Evolutionary conservation across 2,888 invertebrate species (phyloP).

Genomic region (Cephus pygmeus): DNA sequence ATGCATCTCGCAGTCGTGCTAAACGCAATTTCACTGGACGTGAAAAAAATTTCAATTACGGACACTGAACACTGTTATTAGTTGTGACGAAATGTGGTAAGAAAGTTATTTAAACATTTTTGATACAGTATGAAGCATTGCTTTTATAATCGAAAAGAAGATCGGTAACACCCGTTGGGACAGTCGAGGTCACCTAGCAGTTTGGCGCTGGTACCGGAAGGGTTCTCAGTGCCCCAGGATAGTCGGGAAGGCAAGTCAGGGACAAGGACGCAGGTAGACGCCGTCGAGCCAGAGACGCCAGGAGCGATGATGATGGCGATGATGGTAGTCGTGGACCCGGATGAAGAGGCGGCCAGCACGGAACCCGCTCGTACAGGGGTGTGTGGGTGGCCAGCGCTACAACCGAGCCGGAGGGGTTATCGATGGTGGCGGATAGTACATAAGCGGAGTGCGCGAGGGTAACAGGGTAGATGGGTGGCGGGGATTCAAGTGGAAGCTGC

Average conservation of each 20-base stretch:
- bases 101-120: neutral
- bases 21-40: too few species aligned
- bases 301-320: neutral
- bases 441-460: conserved; percentile 20
- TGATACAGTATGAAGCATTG: neutral
- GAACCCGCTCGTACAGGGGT: conserved; percentile 14
- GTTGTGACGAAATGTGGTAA: neutral
- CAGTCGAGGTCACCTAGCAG: neutral
- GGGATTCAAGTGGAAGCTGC: conserved; percentile 61
- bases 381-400: conserved; percentile 28
- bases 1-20: too few species aligned
- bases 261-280: neutral
- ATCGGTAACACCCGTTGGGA: neutral
- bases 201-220: neutral
- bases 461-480: conserved; percentile 44
- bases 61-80: neutral
- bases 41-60: too few species aligned
- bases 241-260: neutral
- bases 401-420: conserved; percentile 50
- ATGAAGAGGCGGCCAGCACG: neutral
- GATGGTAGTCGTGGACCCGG: neutral
- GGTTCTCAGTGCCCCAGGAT: neutral
- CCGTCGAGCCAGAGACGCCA: neutral
- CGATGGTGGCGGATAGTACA: conserved; percentile 57
- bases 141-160: neutral